Evolutionary conservation across 1,140 invertebrate species (phyloP).

Genomic region (Bemisia tabaci): DNA sequence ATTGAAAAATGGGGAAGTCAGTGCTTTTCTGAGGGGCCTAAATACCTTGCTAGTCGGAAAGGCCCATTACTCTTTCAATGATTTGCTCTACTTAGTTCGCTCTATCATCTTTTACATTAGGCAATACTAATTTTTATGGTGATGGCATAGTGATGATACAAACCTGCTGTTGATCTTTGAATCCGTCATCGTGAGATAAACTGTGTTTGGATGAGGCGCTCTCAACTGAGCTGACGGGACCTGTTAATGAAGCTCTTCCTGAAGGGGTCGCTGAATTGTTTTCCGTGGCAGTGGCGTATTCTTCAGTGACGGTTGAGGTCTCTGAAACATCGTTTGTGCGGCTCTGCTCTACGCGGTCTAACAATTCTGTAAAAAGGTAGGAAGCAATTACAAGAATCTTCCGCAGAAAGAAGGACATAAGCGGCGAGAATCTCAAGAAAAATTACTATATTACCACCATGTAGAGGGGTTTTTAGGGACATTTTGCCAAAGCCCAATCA

Average conservation of each 20-base stretch:
- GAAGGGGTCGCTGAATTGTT: conserved; percentile 44
- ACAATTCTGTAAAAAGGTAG: not conserved
- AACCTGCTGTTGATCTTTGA: conserved; percentile 22
- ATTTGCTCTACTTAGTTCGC: no score
- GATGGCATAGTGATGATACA: no score
- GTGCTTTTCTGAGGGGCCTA: no score
- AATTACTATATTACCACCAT: no score
- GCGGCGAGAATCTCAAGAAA: no score
- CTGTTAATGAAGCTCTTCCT: conserved; percentile 32
- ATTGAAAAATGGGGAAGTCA: no score
- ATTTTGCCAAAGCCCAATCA: no score
- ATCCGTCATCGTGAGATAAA: conserved; percentile 28
- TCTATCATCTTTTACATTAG: no score
- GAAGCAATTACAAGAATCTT: not conserved
- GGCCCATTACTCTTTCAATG: no score
- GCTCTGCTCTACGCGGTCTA: not conserved
- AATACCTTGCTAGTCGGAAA: no score
- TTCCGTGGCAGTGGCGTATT: conserved; percentile 64
- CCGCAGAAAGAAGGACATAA: not conserved
- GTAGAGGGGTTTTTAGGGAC: no score
- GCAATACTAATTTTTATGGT: no score
- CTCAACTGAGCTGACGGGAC: conserved; percentile 50
- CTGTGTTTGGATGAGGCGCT: conserved; percentile 65
- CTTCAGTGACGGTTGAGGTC: conserved; percentile 70
- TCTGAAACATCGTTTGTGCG: conserved; percentile 49